phyloP scores from a whole-genome alignment of 2,113 vertebrate genomes.

The Neotragus pygmaeus region DNA sequence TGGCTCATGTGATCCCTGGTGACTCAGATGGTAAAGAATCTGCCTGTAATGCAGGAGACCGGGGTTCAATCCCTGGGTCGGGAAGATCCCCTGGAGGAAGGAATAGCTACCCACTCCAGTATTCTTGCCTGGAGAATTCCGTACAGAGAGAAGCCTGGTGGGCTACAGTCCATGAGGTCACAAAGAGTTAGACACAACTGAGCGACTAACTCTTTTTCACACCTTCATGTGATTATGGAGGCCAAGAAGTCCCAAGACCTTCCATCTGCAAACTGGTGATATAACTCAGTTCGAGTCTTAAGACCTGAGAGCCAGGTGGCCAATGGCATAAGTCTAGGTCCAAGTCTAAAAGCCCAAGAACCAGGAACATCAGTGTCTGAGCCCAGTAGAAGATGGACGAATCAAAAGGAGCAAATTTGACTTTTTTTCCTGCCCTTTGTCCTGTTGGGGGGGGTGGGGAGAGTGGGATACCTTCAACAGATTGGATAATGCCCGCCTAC shows the following conservation, averaged over 20 bases:
- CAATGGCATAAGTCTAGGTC: neutral
- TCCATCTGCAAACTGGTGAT: neutral
- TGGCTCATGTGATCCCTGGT: neutral
- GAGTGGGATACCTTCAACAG: neutral
- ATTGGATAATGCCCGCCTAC: neutral
- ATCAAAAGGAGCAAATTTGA: neutral
- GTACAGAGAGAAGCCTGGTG: neutral
- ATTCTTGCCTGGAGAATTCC: neutral
- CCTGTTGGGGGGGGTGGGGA: neutral
- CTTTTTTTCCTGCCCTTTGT: neutral
- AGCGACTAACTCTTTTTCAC: neutral
- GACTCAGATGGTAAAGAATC: neutral
- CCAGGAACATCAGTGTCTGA: neutral
- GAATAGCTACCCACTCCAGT: neutral
- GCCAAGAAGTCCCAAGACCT: neutral
- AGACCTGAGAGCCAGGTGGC: neutral
- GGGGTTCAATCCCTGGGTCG: fast-evolving
- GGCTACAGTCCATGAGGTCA: neutral
- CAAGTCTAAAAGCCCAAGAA: neutral
- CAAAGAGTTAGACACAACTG: neutral
- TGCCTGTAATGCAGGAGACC: neutral
- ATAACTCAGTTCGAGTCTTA: neutral
- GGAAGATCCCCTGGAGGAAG: neutral
- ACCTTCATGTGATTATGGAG: neutral
- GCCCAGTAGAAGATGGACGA: neutral